Evolutionary conservation across 2,888 invertebrate genomes (phyloP).

Genomic region (Aphrophora alni): DNA sequence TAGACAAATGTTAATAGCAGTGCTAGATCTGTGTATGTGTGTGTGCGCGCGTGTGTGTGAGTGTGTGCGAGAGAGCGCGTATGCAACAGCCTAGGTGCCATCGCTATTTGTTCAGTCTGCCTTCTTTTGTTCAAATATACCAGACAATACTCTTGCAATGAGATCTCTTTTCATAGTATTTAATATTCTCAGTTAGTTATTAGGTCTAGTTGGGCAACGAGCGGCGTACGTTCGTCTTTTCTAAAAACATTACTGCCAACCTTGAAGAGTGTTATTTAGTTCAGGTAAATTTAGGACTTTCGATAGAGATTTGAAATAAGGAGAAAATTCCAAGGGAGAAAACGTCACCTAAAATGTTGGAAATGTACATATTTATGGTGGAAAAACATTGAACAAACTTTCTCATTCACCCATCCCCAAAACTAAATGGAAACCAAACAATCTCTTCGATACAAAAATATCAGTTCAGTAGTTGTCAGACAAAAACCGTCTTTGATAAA

Average conservation of each 20-base stretch:
- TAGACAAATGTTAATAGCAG: neutral
- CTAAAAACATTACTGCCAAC: neutral
- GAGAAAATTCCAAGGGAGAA: too few relatives aligned
- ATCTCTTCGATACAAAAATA: too few relatives aligned
- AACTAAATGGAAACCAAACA: too few relatives aligned
- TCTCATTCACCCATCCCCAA: too few relatives aligned
- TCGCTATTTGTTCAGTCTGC: neutral
- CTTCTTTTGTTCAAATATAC: neutral
- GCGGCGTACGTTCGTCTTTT: neutral
- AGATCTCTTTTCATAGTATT: neutral
- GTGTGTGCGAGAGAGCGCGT: neutral
- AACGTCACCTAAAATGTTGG: too few relatives aligned
- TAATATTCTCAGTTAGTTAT: neutral
- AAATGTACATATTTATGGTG: too few relatives aligned
- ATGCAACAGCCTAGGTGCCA: neutral
- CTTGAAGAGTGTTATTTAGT: neutral
- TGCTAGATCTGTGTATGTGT: neutral
- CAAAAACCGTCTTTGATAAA: too few relatives aligned
- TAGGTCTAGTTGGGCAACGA: neutral
- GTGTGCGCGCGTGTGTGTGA: neutral
- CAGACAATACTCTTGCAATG: neutral
- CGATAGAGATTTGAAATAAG: too few relatives aligned
- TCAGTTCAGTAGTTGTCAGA: too few relatives aligned
- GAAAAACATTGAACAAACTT: too few relatives aligned
- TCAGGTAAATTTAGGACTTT: too few relatives aligned